Evolutionary conservation across 2,797 vertebrate genomes (phyloP).

Genomic region (Emys orbicularis): DNA sequence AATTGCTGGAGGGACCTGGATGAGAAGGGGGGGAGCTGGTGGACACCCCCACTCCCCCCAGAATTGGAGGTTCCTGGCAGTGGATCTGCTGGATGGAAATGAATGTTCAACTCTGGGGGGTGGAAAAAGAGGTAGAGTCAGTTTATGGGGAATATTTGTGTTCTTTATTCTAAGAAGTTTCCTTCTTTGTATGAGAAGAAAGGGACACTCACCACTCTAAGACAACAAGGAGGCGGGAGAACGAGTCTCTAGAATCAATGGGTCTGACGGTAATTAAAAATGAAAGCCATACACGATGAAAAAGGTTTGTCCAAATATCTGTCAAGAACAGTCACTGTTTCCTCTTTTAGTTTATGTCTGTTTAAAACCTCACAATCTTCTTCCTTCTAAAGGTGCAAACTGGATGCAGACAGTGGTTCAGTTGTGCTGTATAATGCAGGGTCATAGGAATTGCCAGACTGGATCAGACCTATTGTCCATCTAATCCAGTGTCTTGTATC

Average conservation of each 20-base stretch:
- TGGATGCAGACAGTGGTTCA: not conserved
- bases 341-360: not conserved
- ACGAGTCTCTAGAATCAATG: not conserved
- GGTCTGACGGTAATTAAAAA: not conserved
- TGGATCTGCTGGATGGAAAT: too few relatives aligned
- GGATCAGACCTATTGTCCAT: not conserved
- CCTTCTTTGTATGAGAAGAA: not conserved
- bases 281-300: not conserved
- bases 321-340: not conserved
- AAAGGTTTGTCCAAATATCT: not conserved
- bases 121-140: not conserved
- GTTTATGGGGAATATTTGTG: not conserved
- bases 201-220: not conserved
- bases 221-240: not conserved
- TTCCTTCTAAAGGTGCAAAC: not conserved
- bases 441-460: not conserved
- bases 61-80: too few relatives aligned
- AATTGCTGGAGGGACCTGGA: too few relatives aligned
- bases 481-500: not conserved
- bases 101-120: fast-evolving
- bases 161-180: not conserved
- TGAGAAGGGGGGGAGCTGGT: too few relatives aligned
- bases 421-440: not conserved
- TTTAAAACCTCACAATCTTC: not conserved
- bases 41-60: too few relatives aligned